Conservation (phyloP, 2,797 vertebrate genomes). For the Acipenser transmontanus region DNA sequence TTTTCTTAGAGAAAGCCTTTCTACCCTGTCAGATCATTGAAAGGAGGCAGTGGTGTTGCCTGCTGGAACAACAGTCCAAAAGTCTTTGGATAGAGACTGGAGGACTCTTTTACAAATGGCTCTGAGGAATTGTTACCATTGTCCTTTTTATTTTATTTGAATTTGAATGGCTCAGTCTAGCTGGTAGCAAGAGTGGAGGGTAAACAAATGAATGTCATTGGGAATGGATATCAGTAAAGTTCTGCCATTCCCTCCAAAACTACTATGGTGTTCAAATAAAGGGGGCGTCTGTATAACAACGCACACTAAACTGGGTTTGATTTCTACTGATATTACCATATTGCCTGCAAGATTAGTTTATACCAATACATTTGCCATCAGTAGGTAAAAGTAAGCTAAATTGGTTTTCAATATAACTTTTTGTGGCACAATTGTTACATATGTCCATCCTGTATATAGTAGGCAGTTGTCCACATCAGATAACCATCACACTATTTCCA, state of each 20-base stretch:
- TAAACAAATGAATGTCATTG: conserved; percentile 63
- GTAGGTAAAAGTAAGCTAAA: too few relatives aligned
- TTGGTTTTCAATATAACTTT: too few relatives aligned
- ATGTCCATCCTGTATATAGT: too few relatives aligned
- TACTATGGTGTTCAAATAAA: too few relatives aligned
- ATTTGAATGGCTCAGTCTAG: conserved; percentile 58
- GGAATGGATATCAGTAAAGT: conserved; percentile 44
- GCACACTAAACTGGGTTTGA: too few relatives aligned
- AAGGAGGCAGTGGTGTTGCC: conserved; percentile 56
- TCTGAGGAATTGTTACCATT: conserved; percentile 48
- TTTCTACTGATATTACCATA: too few relatives aligned
- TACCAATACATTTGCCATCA: too few relatives aligned
- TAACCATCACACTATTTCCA: too few relatives aligned
- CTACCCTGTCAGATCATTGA: conserved; percentile 45
- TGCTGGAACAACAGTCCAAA: conserved; percentile 53
- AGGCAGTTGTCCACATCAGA: too few relatives aligned
- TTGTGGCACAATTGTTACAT: too few relatives aligned
- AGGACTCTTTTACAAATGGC: conserved; percentile 61
- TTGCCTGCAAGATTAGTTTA: too few relatives aligned
- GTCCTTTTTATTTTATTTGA: conserved; percentile 56
- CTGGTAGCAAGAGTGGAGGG: conserved; percentile 61
- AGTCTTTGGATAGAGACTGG: conserved; percentile 51
- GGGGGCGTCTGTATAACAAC: too few relatives aligned
- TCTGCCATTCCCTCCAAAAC: not conserved
- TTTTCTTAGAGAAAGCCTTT: conserved; percentile 37